These are phyloP conservation scores for Napeogenes sylphis DNA, from an alignment of 2,888 invertebrate genomes.

Conservation along the genomic window DNA sequence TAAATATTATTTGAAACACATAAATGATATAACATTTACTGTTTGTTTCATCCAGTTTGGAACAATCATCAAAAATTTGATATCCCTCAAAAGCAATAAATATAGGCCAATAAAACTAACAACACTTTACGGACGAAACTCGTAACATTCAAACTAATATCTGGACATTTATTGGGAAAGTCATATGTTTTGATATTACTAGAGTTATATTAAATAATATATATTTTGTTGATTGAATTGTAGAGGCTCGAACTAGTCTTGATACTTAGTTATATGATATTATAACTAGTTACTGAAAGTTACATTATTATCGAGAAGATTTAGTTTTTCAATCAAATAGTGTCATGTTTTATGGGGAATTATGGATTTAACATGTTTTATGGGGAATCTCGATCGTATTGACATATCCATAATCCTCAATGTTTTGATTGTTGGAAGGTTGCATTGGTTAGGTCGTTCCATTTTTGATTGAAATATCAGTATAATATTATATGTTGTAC, in stretches of 20 bases:
- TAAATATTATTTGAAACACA: too few species aligned
- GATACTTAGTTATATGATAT: background rate
- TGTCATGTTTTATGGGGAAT: background rate
- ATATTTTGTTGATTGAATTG: background rate
- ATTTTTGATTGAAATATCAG: too few species aligned
- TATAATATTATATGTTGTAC: too few species aligned
- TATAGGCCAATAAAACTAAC: conserved; percentile 25
- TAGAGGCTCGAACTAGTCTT: background rate
- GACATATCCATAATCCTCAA: too few species aligned
- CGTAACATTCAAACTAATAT: conserved; percentile 30
- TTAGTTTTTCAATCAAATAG: background rate
- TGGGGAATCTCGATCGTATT: too few species aligned
- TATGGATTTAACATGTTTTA: background rate
- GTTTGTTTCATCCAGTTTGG: too few species aligned
- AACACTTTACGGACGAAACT: conserved; percentile 30
- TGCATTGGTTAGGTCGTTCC: too few species aligned
- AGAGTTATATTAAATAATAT: conserved; percentile 7
- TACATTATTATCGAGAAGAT: background rate
- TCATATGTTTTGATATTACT: conserved; percentile 8
- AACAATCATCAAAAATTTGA: too few species aligned
- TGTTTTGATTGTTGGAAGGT: too few species aligned
- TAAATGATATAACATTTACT: too few species aligned
- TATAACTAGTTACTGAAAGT: background rate
- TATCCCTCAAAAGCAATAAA: conserved; percentile 16
- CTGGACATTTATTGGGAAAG: conserved; percentile 24